Evolutionary conservation across 1,140 invertebrate genomes (phyloP).

Genomic region (Hetaerina americana): DNA sequence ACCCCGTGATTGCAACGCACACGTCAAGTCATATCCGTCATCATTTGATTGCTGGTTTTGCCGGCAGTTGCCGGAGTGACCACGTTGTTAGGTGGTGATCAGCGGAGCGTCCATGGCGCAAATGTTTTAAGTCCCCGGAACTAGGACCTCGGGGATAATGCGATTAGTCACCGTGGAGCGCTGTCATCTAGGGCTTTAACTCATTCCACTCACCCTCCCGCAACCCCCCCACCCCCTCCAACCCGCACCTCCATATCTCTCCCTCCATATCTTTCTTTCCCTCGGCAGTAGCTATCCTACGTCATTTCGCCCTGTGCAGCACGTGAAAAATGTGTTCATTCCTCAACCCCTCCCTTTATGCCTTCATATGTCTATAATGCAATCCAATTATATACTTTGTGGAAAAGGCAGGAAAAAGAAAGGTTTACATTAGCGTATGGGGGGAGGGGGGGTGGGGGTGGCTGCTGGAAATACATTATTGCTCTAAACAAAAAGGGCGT

Average conservation of each 20-base stretch:
- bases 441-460: neutral
- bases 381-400: neutral
- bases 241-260: neutral
- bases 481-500: too few species aligned
- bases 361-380: neutral
- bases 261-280: too few species aligned
- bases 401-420: neutral
- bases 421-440: neutral
- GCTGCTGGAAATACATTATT: too few species aligned
- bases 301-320: neutral
- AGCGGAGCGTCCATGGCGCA: neutral
- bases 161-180: neutral
- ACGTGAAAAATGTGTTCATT: neutral
- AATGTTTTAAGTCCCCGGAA: neutral
- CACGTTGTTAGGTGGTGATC: too few species aligned
- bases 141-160: neutral
- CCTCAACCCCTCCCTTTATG: too few species aligned
- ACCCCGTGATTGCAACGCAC: too few species aligned
- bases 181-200: neutral
- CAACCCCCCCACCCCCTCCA: neutral
- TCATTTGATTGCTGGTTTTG: too few species aligned
- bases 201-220: neutral
- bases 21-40: too few species aligned
- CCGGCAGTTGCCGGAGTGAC: too few species aligned
- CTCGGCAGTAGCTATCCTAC: too few species aligned